Evolutionary conservation across 1,140 invertebrate genomes (phyloP), one percentile per base, ranked within the genome.

Genomic region (Tachypleus tridentatus): DNA sequence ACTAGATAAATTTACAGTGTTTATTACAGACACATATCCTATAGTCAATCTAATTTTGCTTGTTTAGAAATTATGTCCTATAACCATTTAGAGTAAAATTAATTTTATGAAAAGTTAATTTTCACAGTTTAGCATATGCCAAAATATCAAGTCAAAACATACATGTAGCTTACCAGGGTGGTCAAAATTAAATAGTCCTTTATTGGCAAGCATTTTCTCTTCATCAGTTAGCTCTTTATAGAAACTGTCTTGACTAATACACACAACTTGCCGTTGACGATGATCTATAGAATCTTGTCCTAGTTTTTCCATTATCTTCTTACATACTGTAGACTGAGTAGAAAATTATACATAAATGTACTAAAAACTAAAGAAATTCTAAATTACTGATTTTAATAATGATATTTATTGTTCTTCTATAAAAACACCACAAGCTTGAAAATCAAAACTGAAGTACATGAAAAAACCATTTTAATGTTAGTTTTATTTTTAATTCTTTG

Each of bases 181-280:
- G 79, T 99, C 96, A 80, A 98, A 99, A 80, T 99, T 97, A 73
- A 91, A 98, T 66, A 90, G 84, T 59, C 96, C 95, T 72, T 88
- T 87, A 61, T 86, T 83, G n/a, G 94, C 95, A 74, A 86, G 86
- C 0, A 83, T 72, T 72, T 87, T 87, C 75, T 98, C 93, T 8
- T 86, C 84, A 3, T 83, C 78, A 9, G 84, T 87, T 48, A 99
- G 80, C 68, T 92, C 85, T 60, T 89, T 83, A 77, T 98, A 98
- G 79, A 98, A 98, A 62, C 90, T 91, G 72, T 99, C 96, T 75
- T 97, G 93, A 60, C 91, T 92, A 71, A 99, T 95, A 70, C 90
- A 89, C 9, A 92, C 87, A 3, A 99, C 95, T 74, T 93, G 87
- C 63, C 93, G 80, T 73, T 96, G 86, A 65, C 86, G 85, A 65